Percentiles rank a stretch among this genome's conserved stretches.
Conservation (phyloP, 2,888 invertebrate species). For the Pycnomerus fuliginosus region DNA sequence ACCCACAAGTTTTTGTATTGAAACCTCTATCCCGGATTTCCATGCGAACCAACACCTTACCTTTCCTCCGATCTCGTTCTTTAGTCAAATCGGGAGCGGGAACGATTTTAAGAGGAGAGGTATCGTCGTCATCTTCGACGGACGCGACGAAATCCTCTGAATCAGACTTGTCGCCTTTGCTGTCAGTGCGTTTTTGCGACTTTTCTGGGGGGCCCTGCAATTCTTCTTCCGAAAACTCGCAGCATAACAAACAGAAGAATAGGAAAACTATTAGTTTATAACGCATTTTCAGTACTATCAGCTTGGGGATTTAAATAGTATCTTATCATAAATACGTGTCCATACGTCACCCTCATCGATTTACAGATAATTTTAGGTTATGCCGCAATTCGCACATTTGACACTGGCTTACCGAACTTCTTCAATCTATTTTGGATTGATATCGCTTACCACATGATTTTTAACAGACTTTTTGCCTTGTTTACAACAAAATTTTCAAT, state of each 20-base stretch:
- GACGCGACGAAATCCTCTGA: slow-evolving; percentile 44
- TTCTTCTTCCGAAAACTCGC: slow-evolving; percentile 44
- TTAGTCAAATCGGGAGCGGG: slow-evolving; percentile 51
- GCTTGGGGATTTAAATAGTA: no score
- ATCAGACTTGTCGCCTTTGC: slow-evolving; percentile 25
- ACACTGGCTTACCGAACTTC: no score
- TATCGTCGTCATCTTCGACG: slow-evolving; percentile 41
- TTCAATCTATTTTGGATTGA: no score
- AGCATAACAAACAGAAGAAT: slow-evolving; percentile 40
- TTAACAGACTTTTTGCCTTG: no score
- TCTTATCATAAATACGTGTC: background rate
- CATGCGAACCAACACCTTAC: slow-evolving; percentile 25
- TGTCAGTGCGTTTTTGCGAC: slow-evolving; percentile 15
- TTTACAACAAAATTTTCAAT: no score
- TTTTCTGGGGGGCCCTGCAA: slow-evolving; percentile 36
- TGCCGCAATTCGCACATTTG: no score
- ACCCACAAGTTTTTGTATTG: slow-evolving; percentile 10
- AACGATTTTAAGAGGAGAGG: slow-evolving; percentile 46
- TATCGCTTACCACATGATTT: no score
- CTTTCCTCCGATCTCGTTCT: slow-evolving; percentile 46
- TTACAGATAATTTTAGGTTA: no score
- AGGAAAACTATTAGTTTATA: slow-evolving; percentile 35
- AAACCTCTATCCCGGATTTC: slow-evolving; percentile 13
- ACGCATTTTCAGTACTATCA: background rate
- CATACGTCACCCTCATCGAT: no score